These are phyloP conservation scores for Oscheius sp. DNA, from an alignment of 1,140 invertebrate genomes.

Conservation along the genomic window DNA sequence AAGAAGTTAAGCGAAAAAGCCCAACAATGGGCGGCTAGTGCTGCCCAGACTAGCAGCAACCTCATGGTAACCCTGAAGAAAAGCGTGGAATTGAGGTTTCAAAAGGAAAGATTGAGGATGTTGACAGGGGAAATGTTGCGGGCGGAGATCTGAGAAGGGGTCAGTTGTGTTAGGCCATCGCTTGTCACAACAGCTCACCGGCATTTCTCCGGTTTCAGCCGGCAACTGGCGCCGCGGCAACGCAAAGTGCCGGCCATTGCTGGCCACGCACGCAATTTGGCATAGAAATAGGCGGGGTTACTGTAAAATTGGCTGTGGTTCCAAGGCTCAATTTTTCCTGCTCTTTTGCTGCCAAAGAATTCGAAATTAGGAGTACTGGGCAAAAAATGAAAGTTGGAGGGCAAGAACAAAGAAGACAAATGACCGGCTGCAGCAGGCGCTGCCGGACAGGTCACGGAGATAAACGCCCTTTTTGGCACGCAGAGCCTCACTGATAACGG, in stretches of 20 bases:
- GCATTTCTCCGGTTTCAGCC: slow-evolving; percentile 5
- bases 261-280: neutral
- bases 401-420: neutral
- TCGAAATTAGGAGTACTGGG: neutral
- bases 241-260: slow-evolving; percentile 6
- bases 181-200: slow-evolving; percentile 12
- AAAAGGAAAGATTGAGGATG: neutral
- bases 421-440: neutral
- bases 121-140: neutral
- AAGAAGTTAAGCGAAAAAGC: neutral
- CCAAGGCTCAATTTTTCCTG: neutral
- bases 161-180: slow-evolving; percentile 2
- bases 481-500: too few species aligned
- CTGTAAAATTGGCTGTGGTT: neutral
- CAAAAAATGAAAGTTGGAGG: neutral
- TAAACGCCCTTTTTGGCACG: too few species aligned
- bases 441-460: too few species aligned
- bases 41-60: neutral
- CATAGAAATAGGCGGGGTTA: neutral
- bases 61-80: slow-evolving; percentile 4
- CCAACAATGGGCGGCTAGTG: neutral
- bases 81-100: neutral
- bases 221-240: neutral
- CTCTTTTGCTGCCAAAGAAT: neutral
- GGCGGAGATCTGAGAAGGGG: neutral